Evolutionary conservation across 2,797 vertebrate species (phyloP).

Genomic region (Salmo trutta): DNA sequence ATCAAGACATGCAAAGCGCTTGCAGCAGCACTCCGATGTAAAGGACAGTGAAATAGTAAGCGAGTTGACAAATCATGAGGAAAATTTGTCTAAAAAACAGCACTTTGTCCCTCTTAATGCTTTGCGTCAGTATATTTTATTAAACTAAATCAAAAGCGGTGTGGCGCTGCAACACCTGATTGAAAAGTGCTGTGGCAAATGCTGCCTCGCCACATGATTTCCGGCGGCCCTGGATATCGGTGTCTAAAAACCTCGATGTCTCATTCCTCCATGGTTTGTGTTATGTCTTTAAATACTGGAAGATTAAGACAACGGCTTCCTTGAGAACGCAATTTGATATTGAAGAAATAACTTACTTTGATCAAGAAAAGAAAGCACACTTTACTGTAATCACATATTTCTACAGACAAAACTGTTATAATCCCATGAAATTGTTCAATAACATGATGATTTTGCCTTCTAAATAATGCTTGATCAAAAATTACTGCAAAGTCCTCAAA

Average conservation of each 20-base stretch:
- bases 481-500: slow-evolving; percentile 13
- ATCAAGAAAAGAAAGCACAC: neutral
- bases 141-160: too few relatives aligned
- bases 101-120: too few relatives aligned
- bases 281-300: slow-evolving; percentile 33
- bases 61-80: too few relatives aligned
- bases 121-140: too few relatives aligned
- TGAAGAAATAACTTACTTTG: slow-evolving; percentile 10
- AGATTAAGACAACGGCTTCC: slow-evolving; percentile 34
- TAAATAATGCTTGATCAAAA: neutral
- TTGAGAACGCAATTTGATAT: slow-evolving; percentile 43
- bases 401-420: neutral
- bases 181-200: too few relatives aligned
- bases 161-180: too few relatives aligned
- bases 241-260: slow-evolving; percentile 38
- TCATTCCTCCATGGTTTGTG: slow-evolving; percentile 37
- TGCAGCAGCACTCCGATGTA: too few relatives aligned
- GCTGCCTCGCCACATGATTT: too few relatives aligned
- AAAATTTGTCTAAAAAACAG: too few relatives aligned
- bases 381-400: neutral
- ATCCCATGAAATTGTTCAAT: slow-evolving; percentile 14
- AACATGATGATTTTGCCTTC: slow-evolving; percentile 1
- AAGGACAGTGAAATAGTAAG: too few relatives aligned
- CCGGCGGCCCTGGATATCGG: slow-evolving; percentile 13
- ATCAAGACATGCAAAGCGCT: too few relatives aligned